Evolutionary conservation across 2,797 vertebrate species (phyloP).

Genomic region (Euthynnus affinis): DNA sequence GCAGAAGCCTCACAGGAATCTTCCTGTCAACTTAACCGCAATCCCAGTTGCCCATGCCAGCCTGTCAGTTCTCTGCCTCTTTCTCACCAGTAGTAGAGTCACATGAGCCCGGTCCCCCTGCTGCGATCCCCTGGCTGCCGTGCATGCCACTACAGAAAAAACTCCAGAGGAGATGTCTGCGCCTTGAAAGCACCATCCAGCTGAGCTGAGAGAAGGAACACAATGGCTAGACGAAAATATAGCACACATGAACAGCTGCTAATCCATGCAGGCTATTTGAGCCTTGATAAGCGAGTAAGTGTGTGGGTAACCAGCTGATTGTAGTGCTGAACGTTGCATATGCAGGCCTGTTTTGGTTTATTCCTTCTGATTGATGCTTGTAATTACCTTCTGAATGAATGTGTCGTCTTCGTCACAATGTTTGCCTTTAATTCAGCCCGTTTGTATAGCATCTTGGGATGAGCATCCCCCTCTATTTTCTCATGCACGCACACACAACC

Average conservation of each 20-base stretch:
- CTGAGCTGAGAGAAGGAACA: constrained; percentile 45
- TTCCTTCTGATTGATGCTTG: constrained; percentile 56
- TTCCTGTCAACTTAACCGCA: constrained; percentile 75
- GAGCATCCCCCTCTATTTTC: neutral
- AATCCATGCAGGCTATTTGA: constrained; percentile 49
- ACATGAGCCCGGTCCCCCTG: constrained; percentile 64
- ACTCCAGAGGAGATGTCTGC: constrained; percentile 64
- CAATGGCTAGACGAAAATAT: constrained; percentile 58
- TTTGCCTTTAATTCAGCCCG: constrained; percentile 54
- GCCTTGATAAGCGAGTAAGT: constrained; percentile 33
- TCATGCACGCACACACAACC: neutral
- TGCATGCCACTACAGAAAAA: constrained; percentile 49
- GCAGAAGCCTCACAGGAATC: constrained; percentile 65
- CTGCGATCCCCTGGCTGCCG: constrained; percentile 61
- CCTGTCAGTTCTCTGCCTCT: constrained; percentile 67
- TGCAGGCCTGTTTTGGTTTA: constrained; percentile 39
- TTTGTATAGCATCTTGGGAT: constrained; percentile 20
- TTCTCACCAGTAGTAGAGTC: constrained; percentile 63
- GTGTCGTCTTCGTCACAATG: constrained; percentile 42
- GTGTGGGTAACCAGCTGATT: constrained; percentile 39
- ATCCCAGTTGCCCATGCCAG: constrained; percentile 63
- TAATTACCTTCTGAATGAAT: constrained; percentile 58
- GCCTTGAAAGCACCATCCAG: constrained; percentile 60
- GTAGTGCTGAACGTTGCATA: constrained; percentile 35
- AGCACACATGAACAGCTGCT: constrained; percentile 52